Base-by-base conservation (phyloP, 2,888 invertebrate genomes). In the Sphaerophoria rueppellii region DNA sequence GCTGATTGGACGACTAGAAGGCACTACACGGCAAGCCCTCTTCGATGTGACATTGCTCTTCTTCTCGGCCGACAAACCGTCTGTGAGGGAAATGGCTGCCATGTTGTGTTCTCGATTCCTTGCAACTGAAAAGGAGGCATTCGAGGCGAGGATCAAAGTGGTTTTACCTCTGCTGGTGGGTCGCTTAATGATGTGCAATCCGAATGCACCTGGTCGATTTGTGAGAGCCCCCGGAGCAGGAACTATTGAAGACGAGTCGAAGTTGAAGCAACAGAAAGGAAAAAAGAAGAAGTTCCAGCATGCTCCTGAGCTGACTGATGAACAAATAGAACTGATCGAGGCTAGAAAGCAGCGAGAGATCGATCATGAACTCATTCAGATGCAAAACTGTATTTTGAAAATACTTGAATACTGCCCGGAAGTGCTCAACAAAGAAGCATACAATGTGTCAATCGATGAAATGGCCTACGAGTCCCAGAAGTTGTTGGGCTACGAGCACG, bases 61-160 rank as follows among this genome's bases (percentile, higher is more conserved):
- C 0, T 96, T 97, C 94, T 92, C 96, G 6, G 95, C 95, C 86
- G 91, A 92, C 46, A 94, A 95, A 94, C 92, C 95, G 0, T 92
- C 93, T 5, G 95, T 96, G 87, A 93, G 95, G 32, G 95, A 95
- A 88, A 92, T 98, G 88, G 96, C 95, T 0, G 95, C 96, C 0
- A 96, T 97, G 89, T 91, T 98, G 0, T 94, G 95, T 88, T 96
- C 96, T 0, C 92, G 97, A 78, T 96, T 98, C 90, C 95, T 97
- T 0, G 94, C 93, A 82, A 94, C 95, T 0, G 98, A 98, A 91
- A 93, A 94, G 77, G 93, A 93, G 0, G 91, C 93, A 2, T 98
- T 98, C 90, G 94, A 95, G 87, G 91, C 92, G 0, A 94, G 96
- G 12, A 91, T 98, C 0, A 89, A 91, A 5, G 89, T 91, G 0